These are phyloP conservation scores for Notothenia rossii DNA, from an alignment of 2,113 vertebrate species.

Conservation along the genomic window DNA sequence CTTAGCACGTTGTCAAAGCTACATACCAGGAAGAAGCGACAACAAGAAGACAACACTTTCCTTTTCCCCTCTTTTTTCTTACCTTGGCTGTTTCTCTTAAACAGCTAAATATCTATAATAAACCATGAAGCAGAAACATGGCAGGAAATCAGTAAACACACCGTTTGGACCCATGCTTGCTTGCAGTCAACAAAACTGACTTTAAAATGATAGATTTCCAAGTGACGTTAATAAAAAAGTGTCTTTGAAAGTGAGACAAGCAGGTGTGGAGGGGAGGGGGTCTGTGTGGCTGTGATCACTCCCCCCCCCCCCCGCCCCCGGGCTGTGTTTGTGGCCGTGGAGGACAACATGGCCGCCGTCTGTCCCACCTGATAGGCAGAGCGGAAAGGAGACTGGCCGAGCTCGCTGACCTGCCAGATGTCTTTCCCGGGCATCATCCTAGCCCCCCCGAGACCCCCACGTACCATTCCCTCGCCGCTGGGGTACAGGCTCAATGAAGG, in stretches of 20 bases:
- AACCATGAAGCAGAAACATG: constrained; percentile 16
- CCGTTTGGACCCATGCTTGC: constrained; percentile 61
- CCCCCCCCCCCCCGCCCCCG: constrained; percentile 62
- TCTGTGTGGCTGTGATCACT: constrained; percentile 56
- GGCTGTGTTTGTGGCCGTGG: constrained; percentile 17
- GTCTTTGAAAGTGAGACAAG: constrained; percentile 66
- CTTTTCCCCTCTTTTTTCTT: neutral
- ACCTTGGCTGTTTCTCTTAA: constrained; percentile 11
- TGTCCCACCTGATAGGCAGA: constrained; percentile 96
- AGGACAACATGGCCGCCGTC: constrained; percentile 64
- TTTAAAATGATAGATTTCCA: neutral
- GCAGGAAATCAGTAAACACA: constrained; percentile 35
- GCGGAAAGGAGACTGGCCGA: constrained; percentile 91
- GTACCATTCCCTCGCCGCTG: constrained; percentile 94
- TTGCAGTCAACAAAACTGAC: constrained; percentile 58
- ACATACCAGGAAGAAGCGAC: neutral
- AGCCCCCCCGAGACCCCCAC: constrained; percentile 94
- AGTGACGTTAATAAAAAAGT: neutral
- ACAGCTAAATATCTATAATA: neutral
- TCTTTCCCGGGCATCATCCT: constrained; percentile 91
- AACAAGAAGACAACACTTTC: constrained; percentile 3
- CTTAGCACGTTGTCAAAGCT: neutral
- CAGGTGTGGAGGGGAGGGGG: constrained; percentile 57
- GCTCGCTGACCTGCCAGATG: constrained; percentile 96
- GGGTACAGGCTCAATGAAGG: constrained; percentile 95